phyloP scores from a whole-genome alignment of 2,797 vertebrate genomes.

The Chaunax sp. region DNA sequence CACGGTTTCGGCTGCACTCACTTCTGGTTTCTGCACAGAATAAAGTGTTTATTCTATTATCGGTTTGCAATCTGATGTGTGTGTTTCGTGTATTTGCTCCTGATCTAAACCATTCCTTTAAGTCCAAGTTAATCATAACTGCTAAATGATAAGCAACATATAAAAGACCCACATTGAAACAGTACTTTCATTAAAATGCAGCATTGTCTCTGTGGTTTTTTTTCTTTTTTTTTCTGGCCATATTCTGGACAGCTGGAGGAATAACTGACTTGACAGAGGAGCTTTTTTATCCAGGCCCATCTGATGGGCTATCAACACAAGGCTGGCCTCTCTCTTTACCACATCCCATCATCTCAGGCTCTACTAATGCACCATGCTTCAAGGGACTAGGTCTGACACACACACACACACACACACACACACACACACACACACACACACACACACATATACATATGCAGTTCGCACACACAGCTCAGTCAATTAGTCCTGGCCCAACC shows the following conservation, averaged over 20 bases:
- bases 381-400: slow-evolving; percentile 60
- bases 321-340: slow-evolving; percentile 51
- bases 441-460: slow-evolving; percentile 7
- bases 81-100: not conserved
- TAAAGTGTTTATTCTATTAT: too few species aligned
- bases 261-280: slow-evolving; percentile 65
- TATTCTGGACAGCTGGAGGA: slow-evolving; percentile 54
- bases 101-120: slow-evolving; percentile 1
- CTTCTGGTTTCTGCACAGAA: not conserved
- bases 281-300: slow-evolving; percentile 58
- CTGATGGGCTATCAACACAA: slow-evolving; percentile 60
- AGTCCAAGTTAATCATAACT: not conserved
- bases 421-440: slow-evolving; percentile 14
- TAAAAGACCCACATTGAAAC: not conserved
- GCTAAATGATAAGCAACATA: not conserved
- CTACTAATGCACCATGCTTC: slow-evolving; percentile 71
- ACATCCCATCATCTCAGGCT: slow-evolving; percentile 74
- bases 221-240: slow-evolving; percentile 51
- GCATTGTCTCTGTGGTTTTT: slow-evolving; percentile 28
- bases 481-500: slow-evolving; percentile 79
- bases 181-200: slow-evolving; percentile 26
- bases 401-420: slow-evolving; percentile 14
- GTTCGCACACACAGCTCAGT: slow-evolving; percentile 55
- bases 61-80: not conserved
- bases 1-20: not conserved